phyloP scores from a whole-genome alignment of 1,140 invertebrate genomes.

The Bilobella aurantiaca region DNA sequence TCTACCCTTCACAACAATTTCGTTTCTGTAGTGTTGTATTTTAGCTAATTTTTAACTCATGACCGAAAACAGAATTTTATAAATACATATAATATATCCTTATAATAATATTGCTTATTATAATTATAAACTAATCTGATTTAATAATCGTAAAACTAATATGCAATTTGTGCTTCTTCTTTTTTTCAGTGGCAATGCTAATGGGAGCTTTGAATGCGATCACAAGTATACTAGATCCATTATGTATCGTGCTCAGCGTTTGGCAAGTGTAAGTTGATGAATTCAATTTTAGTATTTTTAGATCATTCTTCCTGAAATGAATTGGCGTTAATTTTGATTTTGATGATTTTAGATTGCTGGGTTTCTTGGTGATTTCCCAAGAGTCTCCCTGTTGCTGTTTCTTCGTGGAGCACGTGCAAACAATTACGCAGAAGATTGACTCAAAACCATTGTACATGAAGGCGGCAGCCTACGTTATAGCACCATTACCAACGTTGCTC shows the following conservation, averaged over 20 bases:
- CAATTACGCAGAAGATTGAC: constrained; percentile 59
- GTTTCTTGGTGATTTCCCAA: constrained; percentile 70
- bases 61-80: no score
- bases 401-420: constrained; percentile 84
- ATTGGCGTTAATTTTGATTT: background rate
- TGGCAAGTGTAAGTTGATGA: constrained; percentile 63
- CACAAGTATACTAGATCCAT: constrained; percentile 53
- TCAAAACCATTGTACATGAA: constrained; percentile 78
- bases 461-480: constrained; percentile 65
- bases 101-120: no score
- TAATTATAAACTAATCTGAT: no score
- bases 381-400: constrained; percentile 92
- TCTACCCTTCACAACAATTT: no score
- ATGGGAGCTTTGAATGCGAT: constrained; percentile 70
- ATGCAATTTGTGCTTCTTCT: no score
- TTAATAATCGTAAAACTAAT: no score
- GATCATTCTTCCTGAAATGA: no score
- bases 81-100: no score
- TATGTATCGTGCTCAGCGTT: constrained; percentile 64
- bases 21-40: no score
- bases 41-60: no score
- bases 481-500: constrained; percentile 64
- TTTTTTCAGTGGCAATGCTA: constrained; percentile 66
- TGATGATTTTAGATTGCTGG: constrained; percentile 51
- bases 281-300: background rate